phyloP scores from a whole-genome alignment of 2,888 invertebrate genomes.

The Cryptocephalus primarius region DNA sequence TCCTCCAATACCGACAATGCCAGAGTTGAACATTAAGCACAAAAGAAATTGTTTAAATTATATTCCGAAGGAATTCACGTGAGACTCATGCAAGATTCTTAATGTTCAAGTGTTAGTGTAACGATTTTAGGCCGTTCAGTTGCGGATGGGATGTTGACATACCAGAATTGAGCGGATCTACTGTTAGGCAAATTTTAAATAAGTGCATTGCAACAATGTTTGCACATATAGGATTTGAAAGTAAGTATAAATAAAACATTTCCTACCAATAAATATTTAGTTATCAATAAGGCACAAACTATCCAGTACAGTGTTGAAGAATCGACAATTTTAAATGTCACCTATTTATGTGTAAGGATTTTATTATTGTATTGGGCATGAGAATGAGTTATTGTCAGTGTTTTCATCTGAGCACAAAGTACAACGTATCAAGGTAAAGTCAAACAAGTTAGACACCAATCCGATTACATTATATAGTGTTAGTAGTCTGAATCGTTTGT shows the following conservation, averaged over 20 bases:
- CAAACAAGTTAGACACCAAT: too few relatives aligned
- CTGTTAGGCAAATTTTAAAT: conserved; percentile 33
- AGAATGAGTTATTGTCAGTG: too few relatives aligned
- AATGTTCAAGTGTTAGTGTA: neutral
- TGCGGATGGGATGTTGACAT: conserved; percentile 23
- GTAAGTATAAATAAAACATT: conserved; percentile 18
- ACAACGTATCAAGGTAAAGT: too few relatives aligned
- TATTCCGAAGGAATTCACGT: conserved; percentile 27
- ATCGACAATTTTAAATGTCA: too few relatives aligned
- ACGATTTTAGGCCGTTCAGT: conserved; percentile 7
- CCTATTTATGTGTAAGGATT: too few relatives aligned
- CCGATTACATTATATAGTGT: too few relatives aligned
- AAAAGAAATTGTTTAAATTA: conserved; percentile 26
- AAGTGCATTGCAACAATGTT: conserved; percentile 41
- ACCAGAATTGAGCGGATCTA: conserved; percentile 28
- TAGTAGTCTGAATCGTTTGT: too few relatives aligned
- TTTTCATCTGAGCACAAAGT: too few relatives aligned
- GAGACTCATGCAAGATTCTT: conserved; percentile 5
- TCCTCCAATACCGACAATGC: conserved; percentile 26
- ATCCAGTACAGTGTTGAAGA: too few relatives aligned
- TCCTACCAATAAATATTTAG: neutral
- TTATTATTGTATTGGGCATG: too few relatives aligned
- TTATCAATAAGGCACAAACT: too few relatives aligned
- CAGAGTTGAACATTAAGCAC: conserved; percentile 21
- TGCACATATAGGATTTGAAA: conserved; percentile 45